Evolutionary conservation across 2,113 vertebrate species (phyloP), one percentile per base, ranked within the genome.

Genomic region (Osmerus mordax): DNA sequence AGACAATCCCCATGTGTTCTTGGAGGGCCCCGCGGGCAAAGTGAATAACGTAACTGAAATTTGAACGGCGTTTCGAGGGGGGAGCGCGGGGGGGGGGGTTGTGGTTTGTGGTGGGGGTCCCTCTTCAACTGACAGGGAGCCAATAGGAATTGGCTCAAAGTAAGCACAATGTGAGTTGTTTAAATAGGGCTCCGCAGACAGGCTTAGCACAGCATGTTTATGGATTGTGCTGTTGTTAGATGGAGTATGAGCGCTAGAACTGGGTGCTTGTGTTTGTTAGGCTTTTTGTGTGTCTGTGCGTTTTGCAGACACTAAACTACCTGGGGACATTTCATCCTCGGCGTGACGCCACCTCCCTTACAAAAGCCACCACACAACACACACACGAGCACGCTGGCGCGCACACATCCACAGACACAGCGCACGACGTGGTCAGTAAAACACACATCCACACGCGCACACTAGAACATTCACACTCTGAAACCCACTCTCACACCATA

Each of bases 41-140:
- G 82, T 83, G 81, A 84, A 87, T 86, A 89, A 87, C 79, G 87
- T 76, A 82, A 88, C 84, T 85, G 76, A 86, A 85, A 80, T 64
- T 64, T 59, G 77, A 80, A 80, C 81, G 73, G 80, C 1, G 41
- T 81, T 81, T 61, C 13, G 25, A 5, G 70, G 71, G 58, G 54
- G 58, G 18, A 54, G n/a, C n/a, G n/a, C n/a, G 0, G 29, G 51
- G 75, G 68, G 52, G 52, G 32, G 64, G 36, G 6, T 32, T 0
- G 36, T 7, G 36, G 36, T 3, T 3, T 0, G 32, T 3, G 3
- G 32, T 32, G 74, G 32, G 63, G 3, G 56, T 47, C 32, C 52
- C 56, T 74, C 80, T 77, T 69, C 70, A 73, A 81, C 74, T 60
- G 74, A 80, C 83, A 83, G 72, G 75, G 59, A 41, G 66, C 41